Conservation (phyloP, 2,888 invertebrate species). For the Harpalus rufipes region DNA sequence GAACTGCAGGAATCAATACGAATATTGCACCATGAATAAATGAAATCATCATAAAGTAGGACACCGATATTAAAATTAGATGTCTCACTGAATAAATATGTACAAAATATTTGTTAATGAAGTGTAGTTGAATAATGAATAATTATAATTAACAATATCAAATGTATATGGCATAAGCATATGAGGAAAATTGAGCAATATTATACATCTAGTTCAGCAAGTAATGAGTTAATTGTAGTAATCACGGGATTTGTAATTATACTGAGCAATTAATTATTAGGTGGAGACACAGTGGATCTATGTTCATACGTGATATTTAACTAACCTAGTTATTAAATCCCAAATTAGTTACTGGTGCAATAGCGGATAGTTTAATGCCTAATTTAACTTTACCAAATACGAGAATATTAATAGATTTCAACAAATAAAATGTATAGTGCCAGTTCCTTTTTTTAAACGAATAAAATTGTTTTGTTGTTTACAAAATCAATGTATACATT, state of each 20-base stretch:
- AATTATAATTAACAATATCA: not conserved
- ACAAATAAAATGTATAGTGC: too few species aligned
- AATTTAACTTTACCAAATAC: not conserved
- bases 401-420: not conserved
- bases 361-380: not conserved
- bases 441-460: too few species aligned
- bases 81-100: not conserved
- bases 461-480: too few species aligned
- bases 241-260: conserved; percentile 33
- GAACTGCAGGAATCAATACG: not conserved
- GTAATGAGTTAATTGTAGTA: conserved; percentile 42
- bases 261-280: conserved; percentile 34
- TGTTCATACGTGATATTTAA: conserved; percentile 43
- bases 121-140: not conserved
- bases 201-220: conserved; percentile 31
- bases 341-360: conserved; percentile 23
- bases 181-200: not conserved
- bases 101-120: conserved; percentile 19
- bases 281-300: conserved; percentile 9
- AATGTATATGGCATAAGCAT: not conserved
- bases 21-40: not conserved
- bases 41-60: not conserved
- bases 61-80: not conserved
- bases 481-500: too few species aligned
- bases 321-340: conserved; percentile 32